Conservation (phyloP, 2,113 vertebrate genomes). For the Calyptommatus sinebrachiatus region DNA sequence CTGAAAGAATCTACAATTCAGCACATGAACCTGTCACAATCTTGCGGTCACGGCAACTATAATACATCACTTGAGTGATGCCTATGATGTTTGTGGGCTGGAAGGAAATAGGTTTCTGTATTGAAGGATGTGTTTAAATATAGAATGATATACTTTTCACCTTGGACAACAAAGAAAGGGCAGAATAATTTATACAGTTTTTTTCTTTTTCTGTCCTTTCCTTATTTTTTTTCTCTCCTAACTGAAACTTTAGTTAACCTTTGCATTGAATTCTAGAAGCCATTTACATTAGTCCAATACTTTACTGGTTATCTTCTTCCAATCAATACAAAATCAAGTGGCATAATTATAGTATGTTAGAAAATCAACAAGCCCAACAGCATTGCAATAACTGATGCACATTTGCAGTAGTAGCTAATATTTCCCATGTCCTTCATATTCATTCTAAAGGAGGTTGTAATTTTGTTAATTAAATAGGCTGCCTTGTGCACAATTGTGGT, state of each 20-base stretch:
- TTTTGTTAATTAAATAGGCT: neutral
- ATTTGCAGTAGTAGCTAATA: slow-evolving; percentile 2
- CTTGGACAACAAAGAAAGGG: neutral
- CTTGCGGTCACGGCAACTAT: slow-evolving; percentile 22
- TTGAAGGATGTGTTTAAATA: slow-evolving; percentile 33
- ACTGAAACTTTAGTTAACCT: neutral
- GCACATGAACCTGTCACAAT: slow-evolving; percentile 18
- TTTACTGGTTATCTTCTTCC: slow-evolving; percentile 21
- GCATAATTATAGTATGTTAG: slow-evolving; percentile 21
- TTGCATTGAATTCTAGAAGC: slow-evolving; percentile 13
- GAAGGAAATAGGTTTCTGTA: slow-evolving; percentile 45
- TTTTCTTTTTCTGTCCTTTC: no score
- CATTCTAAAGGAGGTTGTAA: neutral
- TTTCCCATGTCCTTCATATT: slow-evolving; percentile 3
- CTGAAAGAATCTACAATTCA: slow-evolving; percentile 55
- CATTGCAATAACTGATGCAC: neutral
- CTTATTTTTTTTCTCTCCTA: slow-evolving; percentile 8
- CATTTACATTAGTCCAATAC: slow-evolving; percentile 10
- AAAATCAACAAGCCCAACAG: slow-evolving; percentile 10
- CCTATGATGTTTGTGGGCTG: slow-evolving; percentile 8
- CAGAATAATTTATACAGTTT: neutral
- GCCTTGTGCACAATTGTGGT: neutral
- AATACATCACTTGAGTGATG: slow-evolving; percentile 38
- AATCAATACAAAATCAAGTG: slow-evolving; percentile 39
- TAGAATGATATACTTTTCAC: slow-evolving; percentile 29